Base-by-base conservation (phyloP, 2,797 vertebrate genomes). In the Lepus oiostolus region DNA sequence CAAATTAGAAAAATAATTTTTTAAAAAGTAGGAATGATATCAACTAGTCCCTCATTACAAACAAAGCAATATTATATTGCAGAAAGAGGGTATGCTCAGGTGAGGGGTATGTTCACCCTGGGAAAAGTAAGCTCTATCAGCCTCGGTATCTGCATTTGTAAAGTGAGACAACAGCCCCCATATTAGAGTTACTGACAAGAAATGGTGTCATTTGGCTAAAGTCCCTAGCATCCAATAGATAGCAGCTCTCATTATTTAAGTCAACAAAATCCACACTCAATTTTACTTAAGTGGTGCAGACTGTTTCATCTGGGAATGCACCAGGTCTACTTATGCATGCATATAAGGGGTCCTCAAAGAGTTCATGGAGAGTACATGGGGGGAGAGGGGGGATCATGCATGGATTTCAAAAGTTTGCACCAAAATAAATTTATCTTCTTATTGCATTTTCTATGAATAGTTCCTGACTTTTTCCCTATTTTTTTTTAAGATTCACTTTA, bases 361-460 rank as follows among this genome's bases (percentile, higher is more conserved):
- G 83, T 63, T 70, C 67, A 88, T 95, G 26, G 79, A 42, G 93
- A 95, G 71, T 88, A n/a, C 84, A 90, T 90, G 76, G 38, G 32
- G 67, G 42, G 17, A n/a, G n/a, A n/a, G 67, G 42, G 12, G 42
- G 28, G 14, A 77, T 35, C 68, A 82, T 76, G 87, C 30, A 58
- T 16, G 54, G 54, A 21, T 17, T 58, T 58, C 54, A 21, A 58
- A 58, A 58, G 16, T 58, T 58, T 58, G 54, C 54, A 58, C 54
- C 54, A 58, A 58, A 58, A 58, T 58, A 58, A 58, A 58, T 7
- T 58, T 58, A 58, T 21, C 14, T 16, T 58, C 16, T 47, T 47
- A 47, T 47, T 47, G 42, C 8, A 47, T 47, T 47, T 47, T 47
- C 42, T 47, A 47, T 47, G 42, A 47, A 47, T 47, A 47, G 42